These are phyloP conservation scores for Tylochromis polylepis DNA, from an alignment of 2,113 vertebrate genomes.

Conservation along the genomic window DNA sequence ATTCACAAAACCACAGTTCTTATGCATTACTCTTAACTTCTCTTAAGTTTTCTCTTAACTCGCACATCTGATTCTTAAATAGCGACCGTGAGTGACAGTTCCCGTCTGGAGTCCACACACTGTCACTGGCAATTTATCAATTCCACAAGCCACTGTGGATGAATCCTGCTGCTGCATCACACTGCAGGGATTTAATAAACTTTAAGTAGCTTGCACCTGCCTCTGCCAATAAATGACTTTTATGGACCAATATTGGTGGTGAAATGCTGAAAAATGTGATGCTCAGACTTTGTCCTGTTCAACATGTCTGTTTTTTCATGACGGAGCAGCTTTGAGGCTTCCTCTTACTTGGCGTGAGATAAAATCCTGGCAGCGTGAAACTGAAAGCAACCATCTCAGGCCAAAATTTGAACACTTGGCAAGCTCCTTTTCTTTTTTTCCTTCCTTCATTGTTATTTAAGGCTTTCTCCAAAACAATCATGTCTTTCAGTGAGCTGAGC, in stretches of 20 bases:
- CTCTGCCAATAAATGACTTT: background rate
- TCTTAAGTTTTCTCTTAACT: background rate
- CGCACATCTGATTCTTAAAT: background rate
- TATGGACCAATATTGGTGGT: background rate
- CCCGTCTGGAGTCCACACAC: background rate
- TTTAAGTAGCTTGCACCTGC: background rate
- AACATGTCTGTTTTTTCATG: background rate
- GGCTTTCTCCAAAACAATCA: background rate
- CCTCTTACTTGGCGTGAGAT: background rate
- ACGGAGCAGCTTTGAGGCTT: background rate
- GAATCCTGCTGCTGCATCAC: background rate
- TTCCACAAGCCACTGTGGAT: background rate
- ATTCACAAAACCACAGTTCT: background rate
- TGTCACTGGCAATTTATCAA: background rate
- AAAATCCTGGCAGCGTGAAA: background rate
- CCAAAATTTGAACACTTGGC: background rate
- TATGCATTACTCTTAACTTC: too few relatives aligned
- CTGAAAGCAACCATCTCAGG: background rate
- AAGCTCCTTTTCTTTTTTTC: background rate
- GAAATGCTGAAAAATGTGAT: background rate
- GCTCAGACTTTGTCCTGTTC: background rate
- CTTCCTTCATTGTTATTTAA: background rate
- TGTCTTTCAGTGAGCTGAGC: background rate
- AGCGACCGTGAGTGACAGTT: background rate
- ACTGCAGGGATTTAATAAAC: background rate